A percentile compares a stretch with the other conserved stretches of the same genome.
phyloP scores from a whole-genome alignment of 2,888 invertebrate genomes.

The Trachelus iudaicus region DNA sequence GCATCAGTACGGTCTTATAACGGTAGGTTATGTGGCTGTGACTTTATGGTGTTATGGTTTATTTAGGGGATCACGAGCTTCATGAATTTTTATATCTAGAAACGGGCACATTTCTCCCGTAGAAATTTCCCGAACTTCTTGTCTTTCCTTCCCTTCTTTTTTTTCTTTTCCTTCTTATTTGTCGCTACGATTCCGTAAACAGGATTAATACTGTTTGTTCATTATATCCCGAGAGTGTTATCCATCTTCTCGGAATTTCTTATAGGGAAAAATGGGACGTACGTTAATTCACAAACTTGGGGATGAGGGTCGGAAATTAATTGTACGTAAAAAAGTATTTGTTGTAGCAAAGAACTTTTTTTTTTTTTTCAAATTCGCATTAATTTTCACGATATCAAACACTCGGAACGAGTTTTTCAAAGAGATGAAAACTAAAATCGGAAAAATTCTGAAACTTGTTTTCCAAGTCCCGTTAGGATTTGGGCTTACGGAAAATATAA shows the following conservation, averaged over 20 bases:
- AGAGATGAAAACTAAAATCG: not conserved
- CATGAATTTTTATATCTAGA: not conserved
- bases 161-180: not conserved
- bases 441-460: not conserved
- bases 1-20: not conserved
- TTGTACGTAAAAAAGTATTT: not conserved
- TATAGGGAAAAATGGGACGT: not conserved
- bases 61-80: not conserved
- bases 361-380: not conserved
- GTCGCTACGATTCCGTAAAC: not conserved
- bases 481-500: not conserved
- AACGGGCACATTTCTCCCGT: not conserved
- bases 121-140: not conserved
- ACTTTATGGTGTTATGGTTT: not conserved
- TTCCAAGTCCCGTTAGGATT: not conserved
- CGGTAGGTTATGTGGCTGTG: no score
- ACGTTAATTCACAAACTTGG: not conserved
- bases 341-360: not conserved
- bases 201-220: not conserved
- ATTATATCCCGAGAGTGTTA: not conserved
- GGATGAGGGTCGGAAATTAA: not conserved
- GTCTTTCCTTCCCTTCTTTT: not conserved
- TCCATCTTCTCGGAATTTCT: not conserved
- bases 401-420: not conserved
- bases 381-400: not conserved